phyloP scores from a whole-genome alignment of 2,888 invertebrate species.

The Ophion ellenae region DNA sequence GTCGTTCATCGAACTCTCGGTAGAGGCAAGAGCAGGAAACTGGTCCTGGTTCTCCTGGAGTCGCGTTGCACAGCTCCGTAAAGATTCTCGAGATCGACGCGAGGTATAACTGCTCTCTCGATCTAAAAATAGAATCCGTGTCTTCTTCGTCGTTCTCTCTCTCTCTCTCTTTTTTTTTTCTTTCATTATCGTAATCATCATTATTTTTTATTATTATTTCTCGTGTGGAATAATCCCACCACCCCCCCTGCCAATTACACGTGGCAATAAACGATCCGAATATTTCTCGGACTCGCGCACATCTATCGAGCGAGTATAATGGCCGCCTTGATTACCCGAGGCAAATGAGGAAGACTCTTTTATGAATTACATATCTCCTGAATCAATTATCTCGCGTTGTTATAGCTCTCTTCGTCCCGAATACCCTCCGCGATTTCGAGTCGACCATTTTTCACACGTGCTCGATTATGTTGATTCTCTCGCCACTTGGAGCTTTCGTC shows the following conservation, averaged over 20 bases:
- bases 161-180: background rate
- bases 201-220: conserved; percentile 18
- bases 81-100: conserved; percentile 39
- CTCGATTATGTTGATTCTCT: conserved; percentile 4
- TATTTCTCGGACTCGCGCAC: conserved; percentile 23
- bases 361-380: background rate
- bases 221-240: conserved; percentile 10
- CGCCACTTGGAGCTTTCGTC: background rate
- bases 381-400: conserved; percentile 31
- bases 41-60: conserved; percentile 37
- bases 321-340: background rate
- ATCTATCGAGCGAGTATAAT: too few relatives aligned
- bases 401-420: background rate
- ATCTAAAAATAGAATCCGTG: conserved; percentile 62
- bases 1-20: conserved; percentile 65
- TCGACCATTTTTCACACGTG: conserved; percentile 1
- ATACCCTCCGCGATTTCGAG: background rate
- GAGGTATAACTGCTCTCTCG: conserved; percentile 53
- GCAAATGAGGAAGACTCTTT: conserved; percentile 33
- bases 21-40: conserved; percentile 60
- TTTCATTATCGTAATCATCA: conserved; percentile 5
- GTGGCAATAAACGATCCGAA: conserved; percentile 45
- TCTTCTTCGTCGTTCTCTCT: conserved; percentile 1
- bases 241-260: conserved; percentile 39
- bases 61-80: conserved; percentile 47